Evolutionary conservation across 1,140 invertebrate genomes (phyloP).

Genomic region (Macrocentrus cingulum): DNA sequence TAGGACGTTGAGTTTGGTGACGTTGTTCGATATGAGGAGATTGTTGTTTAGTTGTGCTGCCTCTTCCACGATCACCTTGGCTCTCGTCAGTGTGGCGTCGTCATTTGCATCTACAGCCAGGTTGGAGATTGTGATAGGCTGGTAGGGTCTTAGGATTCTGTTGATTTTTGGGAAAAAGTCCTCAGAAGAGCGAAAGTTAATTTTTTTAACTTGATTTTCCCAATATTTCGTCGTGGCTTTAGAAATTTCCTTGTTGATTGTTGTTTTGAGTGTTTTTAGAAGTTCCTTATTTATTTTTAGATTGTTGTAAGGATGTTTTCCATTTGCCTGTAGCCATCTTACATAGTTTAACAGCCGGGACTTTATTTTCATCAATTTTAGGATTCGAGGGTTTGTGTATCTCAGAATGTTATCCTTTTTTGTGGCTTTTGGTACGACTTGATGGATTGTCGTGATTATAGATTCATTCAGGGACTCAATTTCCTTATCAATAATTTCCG

Average conservation of each 20-base stretch:
- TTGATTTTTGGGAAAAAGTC: constrained; percentile 26
- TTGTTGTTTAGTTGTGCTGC: neutral
- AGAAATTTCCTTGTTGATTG: constrained; percentile 12
- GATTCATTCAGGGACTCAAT: too few species aligned
- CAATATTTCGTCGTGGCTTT: constrained; percentile 17
- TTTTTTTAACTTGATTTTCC: constrained; percentile 12
- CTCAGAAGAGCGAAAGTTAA: constrained; percentile 12
- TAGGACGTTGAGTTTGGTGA: constrained; percentile 10
- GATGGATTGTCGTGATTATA: too few species aligned
- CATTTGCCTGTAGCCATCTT: too few species aligned
- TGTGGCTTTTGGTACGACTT: too few species aligned
- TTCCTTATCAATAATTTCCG: too few species aligned
- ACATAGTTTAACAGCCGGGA: too few species aligned
- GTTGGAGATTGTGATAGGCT: neutral
- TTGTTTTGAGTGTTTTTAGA: too few species aligned
- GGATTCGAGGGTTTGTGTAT: too few species aligned
- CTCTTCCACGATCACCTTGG: neutral
- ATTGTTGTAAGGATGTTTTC: too few species aligned
- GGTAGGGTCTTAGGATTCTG: constrained; percentile 11
- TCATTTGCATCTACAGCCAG: neutral
- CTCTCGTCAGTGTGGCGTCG: neutral
- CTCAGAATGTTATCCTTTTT: too few species aligned
- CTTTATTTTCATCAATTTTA: too few species aligned
- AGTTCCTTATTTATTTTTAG: too few species aligned
- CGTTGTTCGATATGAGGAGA: constrained; percentile 10